Evolutionary conservation across 2,888 invertebrate species (phyloP), one percentile per base, ranked within the genome.

Genomic region (Celastrina argiolus): DNA sequence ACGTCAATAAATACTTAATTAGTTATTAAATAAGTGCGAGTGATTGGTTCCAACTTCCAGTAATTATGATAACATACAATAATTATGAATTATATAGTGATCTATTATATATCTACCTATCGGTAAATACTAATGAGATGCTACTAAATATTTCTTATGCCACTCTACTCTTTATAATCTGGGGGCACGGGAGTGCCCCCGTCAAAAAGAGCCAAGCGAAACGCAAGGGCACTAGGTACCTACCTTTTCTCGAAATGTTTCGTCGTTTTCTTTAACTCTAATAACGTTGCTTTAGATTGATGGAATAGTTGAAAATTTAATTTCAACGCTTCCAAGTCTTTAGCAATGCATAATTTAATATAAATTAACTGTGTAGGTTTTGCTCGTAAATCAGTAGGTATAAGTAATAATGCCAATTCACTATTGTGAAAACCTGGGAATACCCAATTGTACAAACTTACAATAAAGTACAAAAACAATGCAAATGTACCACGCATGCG

Each of bases 401-500:
- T 2, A 31, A n/a, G n/a, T 7, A 31, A 31, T 31, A 14, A 14
- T 45, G 51, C 22, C 26, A 51, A 12, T 22, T 26, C 12, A 51
- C 14, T 5, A 36, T 36, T 36, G 12, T 36, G 22, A 51, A 10
- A 12, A 51, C 12, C 22, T 1, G 58, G 58, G 58, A 31, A 58
- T 31, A 58, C 31, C 31, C 28, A n/a, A 58, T 28, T 28, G 31
- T 58, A 28, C 31, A 28, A 31, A 28, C 3, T n/a, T 31, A 58
- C 6, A 31, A 58, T 31, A 58, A 31, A 16, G 16, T 31, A 31
- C 31, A 31, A 58, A 58, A 58, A 58, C 58, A 58, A 58, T 56
- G 56, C 14, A 56, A 58, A 58, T 58, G 18, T 31, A 10, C 58
- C n/a, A 58, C 58, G 16, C 58, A 8, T 58, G 31, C 16, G 58